phyloP scores from a whole-genome alignment of 1,140 invertebrate species.

The Micrasema longulum region DNA sequence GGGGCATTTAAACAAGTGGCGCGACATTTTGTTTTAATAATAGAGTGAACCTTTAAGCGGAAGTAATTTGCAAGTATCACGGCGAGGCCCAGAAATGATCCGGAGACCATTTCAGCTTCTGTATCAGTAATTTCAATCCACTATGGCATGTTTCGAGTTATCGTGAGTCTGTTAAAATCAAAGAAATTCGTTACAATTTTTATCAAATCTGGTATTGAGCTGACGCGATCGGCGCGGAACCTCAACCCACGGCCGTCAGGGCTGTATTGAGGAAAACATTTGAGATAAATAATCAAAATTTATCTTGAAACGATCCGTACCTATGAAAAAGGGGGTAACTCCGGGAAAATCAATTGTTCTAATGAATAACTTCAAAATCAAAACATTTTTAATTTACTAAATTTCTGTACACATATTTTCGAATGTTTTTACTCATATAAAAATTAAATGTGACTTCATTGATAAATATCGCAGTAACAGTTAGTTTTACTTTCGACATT shows the following conservation, averaged over 20 bases:
- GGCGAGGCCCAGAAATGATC: neutral
- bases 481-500: no score
- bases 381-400: neutral
- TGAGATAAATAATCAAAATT: neutral
- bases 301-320: neutral
- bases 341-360: no score
- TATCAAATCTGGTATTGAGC: conserved; percentile 22
- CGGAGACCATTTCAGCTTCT: neutral
- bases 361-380: no score
- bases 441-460: neutral
- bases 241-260: neutral
- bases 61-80: neutral
- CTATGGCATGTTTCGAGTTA: neutral
- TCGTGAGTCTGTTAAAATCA: conserved; percentile 6
- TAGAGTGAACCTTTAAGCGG: conserved; percentile 4
- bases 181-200: conserved; percentile 15
- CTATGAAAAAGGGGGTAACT: neutral
- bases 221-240: conserved; percentile 8
- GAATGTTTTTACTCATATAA: neutral
- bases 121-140: neutral
- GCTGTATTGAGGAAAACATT: neutral
- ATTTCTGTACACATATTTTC: neutral
- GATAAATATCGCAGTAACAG: no score
- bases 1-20: conserved; percentile 7
- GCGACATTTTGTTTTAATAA: conserved; percentile 29